Percentiles rank a stretch among this genome's conserved stretches.
Evolutionary conservation across 2,888 invertebrate species (phyloP).

Genomic region (Papilio demoleus): DNA sequence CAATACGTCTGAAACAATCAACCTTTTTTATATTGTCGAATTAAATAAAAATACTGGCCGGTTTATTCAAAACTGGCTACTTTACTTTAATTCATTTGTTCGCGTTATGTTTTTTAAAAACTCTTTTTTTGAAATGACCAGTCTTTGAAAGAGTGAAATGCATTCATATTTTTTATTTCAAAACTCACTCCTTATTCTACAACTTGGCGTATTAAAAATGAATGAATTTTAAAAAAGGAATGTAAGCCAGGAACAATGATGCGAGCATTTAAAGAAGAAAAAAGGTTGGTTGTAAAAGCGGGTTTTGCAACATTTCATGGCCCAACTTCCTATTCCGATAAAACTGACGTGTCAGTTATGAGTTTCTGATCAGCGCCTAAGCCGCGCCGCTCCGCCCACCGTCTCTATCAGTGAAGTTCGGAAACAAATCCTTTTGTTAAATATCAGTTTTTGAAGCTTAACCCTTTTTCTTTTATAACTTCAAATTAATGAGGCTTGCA

Average conservation of each 20-base stretch:
- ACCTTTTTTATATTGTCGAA: slow-evolving; percentile 19
- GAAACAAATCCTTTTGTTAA: slow-evolving; percentile 45
- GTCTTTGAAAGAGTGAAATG: slow-evolving; percentile 14
- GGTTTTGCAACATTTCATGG: slow-evolving; percentile 48
- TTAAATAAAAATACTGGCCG: slow-evolving; percentile 24
- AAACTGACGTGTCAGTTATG: slow-evolving; percentile 78
- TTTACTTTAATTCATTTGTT: slow-evolving; percentile 8
- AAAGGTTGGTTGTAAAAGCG: slow-evolving; percentile 20
- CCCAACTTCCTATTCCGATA: slow-evolving; percentile 67
- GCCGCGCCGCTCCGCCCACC: slow-evolving; percentile 58
- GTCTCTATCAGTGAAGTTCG: slow-evolving; percentile 52
- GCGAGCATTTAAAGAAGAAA: slow-evolving; percentile 33
- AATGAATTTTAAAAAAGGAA: slow-evolving; percentile 10
- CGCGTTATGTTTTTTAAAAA: not conserved
- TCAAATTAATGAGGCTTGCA: slow-evolving; percentile 28
- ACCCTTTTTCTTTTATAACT: slow-evolving; percentile 39
- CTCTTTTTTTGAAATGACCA: not conserved
- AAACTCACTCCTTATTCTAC: slow-evolving; percentile 21
- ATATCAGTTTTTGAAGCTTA: slow-evolving; percentile 40
- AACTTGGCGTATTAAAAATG: slow-evolving; percentile 12
- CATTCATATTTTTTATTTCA: slow-evolving; percentile 4
- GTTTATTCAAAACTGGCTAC: slow-evolving; percentile 19
- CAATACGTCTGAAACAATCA: slow-evolving; percentile 42
- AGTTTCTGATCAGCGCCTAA: slow-evolving; percentile 71
- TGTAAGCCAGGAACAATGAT: slow-evolving; percentile 21